phyloP scores from a whole-genome alignment of 2,797 vertebrate genomes.

The Halcyon leucocephala region DNA sequence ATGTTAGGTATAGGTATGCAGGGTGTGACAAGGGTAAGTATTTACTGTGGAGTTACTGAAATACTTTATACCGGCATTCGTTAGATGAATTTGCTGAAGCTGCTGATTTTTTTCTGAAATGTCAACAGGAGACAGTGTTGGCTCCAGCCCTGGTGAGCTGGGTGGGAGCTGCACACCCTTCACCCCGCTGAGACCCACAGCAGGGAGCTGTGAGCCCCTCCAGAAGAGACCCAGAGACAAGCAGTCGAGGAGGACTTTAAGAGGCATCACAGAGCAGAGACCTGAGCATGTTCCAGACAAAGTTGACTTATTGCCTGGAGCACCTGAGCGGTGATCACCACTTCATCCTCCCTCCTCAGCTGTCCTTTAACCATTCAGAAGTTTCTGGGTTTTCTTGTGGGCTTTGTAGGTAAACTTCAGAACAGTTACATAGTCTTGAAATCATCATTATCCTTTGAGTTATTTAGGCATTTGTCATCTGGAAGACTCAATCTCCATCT shows the following conservation, averaged over 20 bases:
- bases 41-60: neutral
- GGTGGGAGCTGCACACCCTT: neutral
- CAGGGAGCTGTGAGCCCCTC: neutral
- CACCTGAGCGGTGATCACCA: neutral
- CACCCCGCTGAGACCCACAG: neutral
- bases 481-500: neutral
- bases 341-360: neutral
- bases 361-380: neutral
- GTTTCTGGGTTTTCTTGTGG: neutral
- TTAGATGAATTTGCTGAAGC: constrained; percentile 13
- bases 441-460: neutral
- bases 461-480: neutral
- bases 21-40: neutral
- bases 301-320: neutral
- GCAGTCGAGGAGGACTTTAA: neutral
- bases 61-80: neutral
- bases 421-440: neutral
- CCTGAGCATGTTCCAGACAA: neutral
- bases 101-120: neutral
- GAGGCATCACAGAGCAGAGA: neutral
- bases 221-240: rapidly evolving
- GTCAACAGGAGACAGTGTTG: neutral
- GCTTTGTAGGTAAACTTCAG: neutral
- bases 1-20: neutral
- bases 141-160: neutral